Percentiles rank a stretch among this genome's conserved stretches.
These are phyloP conservation scores for Pangasius krempfi DNA, from an alignment of 2,797 vertebrate species.

Conservation along the genomic window DNA sequence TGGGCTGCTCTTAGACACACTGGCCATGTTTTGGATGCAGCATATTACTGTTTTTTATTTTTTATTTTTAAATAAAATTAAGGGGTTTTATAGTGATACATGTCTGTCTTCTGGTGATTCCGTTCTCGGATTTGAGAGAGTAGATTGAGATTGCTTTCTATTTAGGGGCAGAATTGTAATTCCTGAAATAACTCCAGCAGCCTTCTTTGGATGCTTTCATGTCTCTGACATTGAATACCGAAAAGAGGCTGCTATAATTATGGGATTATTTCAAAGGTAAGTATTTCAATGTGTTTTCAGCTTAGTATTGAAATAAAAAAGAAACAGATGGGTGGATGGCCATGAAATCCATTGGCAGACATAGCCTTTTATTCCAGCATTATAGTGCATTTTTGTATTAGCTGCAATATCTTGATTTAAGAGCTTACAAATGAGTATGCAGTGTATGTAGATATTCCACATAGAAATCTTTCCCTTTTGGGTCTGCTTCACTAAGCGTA, in stretches of 20 bases:
- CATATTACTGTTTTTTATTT: not conserved
- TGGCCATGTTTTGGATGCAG: not conserved
- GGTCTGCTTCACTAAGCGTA: not conserved
- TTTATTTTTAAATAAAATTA: not conserved
- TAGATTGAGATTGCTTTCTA: not conserved
- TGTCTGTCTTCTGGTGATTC: not conserved
- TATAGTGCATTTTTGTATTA: not conserved
- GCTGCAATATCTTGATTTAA: not conserved
- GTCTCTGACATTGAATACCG: not conserved
- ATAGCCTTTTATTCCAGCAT: not conserved
- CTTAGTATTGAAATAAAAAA: not conserved
- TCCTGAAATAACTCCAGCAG: not conserved
- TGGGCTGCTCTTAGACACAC: not conserved
- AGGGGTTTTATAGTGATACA: not conserved
- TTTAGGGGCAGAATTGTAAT: not conserved
- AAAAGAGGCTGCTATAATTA: not conserved
- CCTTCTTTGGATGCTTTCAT: not conserved
- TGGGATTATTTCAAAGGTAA: not conserved
- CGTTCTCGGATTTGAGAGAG: not conserved
- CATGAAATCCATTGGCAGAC: not conserved
- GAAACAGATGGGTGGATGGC: not conserved
- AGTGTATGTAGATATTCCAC: not conserved
- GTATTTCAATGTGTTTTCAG: not conserved
- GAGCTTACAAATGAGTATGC: not conserved
- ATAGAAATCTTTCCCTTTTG: not conserved